Evolutionary conservation across 2,113 vertebrate species (phyloP), one percentile per base, ranked within the genome.

Genomic region (Grus americana): DNA sequence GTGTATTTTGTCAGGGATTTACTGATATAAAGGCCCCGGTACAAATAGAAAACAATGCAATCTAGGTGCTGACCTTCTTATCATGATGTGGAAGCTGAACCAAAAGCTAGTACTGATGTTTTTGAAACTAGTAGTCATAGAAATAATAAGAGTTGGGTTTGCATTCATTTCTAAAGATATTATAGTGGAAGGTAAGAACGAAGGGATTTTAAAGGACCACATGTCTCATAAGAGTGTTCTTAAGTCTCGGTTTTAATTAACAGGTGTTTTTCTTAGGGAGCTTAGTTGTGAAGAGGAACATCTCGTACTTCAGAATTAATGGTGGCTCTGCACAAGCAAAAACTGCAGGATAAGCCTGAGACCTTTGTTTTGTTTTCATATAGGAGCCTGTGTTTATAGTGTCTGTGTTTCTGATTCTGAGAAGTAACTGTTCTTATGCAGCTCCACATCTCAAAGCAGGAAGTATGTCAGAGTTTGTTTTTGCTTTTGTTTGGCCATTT

Each of bases 291-390:
- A 46, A 29, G 52, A 65, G 15, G 15, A 95, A 12, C 14, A 32
- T 55, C 22, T 90, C 14, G 16, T 0, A 0, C 12, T 79, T 85
- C 38, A 62, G 32, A 66, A 50, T 29, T 22, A 63, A 12, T 23
- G 42, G 15, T 38, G 30, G 13, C 9, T 72, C n/a, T 54, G 40
- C 30, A 20, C 13, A 57, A 62, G 16, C 12, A 9, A 50, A 42
- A 22, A 8, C 15, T 38, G 2, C 57, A 49, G 42, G 24, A 29
- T 36, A 52, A 59, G 5, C 22, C 12, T 38, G 40, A 52, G n/a
- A 14, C 14, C 10, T 65, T 38, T n/a, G 18, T 4, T 47, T 50
- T 21, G 1, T 22, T 71, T 55, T 29, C 2, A 0, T 26, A 0
- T 29, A 63, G 40, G 12, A 84, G 29, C 16, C 18, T 36, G 10